These are phyloP conservation scores for Lasioglossum figueresi DNA, from an alignment of 2,888 invertebrate species.

Conservation along the genomic window DNA sequence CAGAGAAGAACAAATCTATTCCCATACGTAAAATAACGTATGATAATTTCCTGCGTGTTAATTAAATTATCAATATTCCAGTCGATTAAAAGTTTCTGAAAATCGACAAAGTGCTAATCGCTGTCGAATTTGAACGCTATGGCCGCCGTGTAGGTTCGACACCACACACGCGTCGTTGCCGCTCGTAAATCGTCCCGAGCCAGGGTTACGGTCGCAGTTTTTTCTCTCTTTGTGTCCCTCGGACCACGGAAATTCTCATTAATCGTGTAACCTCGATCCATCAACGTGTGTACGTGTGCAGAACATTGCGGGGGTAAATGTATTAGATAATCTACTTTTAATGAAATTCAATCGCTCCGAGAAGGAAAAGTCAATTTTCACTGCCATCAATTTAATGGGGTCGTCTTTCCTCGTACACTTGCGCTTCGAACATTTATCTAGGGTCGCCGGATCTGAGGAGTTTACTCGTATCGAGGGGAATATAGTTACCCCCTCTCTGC, in stretches of 20 bases:
- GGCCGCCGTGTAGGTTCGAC: constrained; percentile 48
- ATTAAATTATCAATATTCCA: too few species aligned
- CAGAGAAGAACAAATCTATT: too few species aligned
- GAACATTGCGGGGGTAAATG: constrained; percentile 24
- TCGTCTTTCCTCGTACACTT: not conserved
- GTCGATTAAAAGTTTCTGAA: too few species aligned
- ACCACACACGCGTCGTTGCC: constrained; percentile 28
- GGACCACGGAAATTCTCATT: constrained; percentile 76
- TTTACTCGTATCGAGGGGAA: too few species aligned
- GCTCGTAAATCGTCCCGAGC: constrained; percentile 61
- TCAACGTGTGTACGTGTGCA: constrained; percentile 12
- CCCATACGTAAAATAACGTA: too few species aligned
- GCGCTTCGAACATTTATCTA: not conserved
- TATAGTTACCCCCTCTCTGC: too few species aligned
- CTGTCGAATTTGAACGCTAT: constrained; percentile 22
- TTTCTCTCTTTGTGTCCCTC: constrained; percentile 62
- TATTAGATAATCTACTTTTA: constrained; percentile 45
- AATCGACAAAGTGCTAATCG: too few species aligned
- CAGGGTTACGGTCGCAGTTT: constrained; percentile 69
- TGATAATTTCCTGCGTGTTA: too few species aligned
- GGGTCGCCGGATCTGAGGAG: not conserved
- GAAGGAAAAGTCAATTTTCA: constrained; percentile 40
- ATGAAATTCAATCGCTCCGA: constrained; percentile 32
- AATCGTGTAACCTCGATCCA: constrained; percentile 70
- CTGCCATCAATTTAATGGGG: constrained; percentile 16